Evolutionary conservation across 2,888 invertebrate genomes (phyloP).

Genomic region (Zaprionus obscuricornis): DNA sequence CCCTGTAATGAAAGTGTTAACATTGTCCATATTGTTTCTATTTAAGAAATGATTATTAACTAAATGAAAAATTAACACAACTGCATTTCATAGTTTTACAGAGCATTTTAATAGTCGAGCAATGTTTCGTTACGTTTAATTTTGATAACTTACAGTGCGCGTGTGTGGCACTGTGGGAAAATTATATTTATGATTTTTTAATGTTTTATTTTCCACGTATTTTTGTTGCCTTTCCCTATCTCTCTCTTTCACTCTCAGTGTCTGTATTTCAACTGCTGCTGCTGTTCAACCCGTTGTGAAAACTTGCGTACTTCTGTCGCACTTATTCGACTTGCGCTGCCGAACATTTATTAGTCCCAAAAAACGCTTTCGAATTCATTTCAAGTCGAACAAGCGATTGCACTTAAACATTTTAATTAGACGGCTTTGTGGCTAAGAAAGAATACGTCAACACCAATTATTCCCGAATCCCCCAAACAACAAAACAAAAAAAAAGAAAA

Average conservation of each 20-base stretch:
- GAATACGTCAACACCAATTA: slow-evolving; percentile 34
- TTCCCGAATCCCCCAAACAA: not conserved
- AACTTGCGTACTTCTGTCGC: slow-evolving; percentile 30
- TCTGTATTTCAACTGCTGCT: not conserved
- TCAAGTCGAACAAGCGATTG: slow-evolving; percentile 1
- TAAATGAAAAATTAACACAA: no score
- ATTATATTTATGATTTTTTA: slow-evolving; percentile 71
- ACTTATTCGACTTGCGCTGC: not conserved
- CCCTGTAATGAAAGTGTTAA: slow-evolving; percentile 18
- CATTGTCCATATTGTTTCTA: not conserved
- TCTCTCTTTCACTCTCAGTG: not conserved
- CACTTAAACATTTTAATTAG: slow-evolving; percentile 69
- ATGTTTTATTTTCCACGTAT: slow-evolving; percentile 73
- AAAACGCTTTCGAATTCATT: slow-evolving; percentile 17
- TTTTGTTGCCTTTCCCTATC: slow-evolving; percentile 38
- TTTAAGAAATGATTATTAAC: no score
- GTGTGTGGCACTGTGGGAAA: slow-evolving; percentile 64
- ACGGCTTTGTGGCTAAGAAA: not conserved
- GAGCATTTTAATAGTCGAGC: slow-evolving; percentile 13
- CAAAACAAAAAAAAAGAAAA: not conserved
- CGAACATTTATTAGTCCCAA: slow-evolving; percentile 2
- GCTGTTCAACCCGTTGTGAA: slow-evolving; percentile 37
- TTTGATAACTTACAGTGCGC: not conserved
- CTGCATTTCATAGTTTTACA: slow-evolving; percentile 27
- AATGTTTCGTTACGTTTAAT: slow-evolving; percentile 5